Conservation (phyloP, 2,113 vertebrate species). For the Varanus komodoensis region DNA sequence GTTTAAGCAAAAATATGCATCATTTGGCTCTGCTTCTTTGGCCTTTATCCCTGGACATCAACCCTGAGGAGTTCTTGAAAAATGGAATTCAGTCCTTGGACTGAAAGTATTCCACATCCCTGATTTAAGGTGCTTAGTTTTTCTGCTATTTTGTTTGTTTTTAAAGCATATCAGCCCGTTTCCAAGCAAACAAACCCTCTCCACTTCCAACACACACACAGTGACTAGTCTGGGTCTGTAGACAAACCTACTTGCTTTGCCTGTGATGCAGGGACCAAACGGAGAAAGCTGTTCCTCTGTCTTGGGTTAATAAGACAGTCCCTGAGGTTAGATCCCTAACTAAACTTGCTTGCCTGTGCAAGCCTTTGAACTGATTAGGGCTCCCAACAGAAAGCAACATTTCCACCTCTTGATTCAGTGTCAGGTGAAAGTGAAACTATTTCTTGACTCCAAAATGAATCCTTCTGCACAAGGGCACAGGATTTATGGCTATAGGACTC, state of each 20-base stretch:
- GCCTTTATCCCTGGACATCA: no score
- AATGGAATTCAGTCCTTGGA: no score
- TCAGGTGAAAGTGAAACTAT: constrained; percentile 9
- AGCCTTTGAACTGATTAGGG: not conserved
- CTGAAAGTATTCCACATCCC: no score
- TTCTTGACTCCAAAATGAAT: constrained; percentile 9
- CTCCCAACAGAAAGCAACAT: not conserved
- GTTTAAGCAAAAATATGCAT: no score
- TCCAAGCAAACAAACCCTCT: not conserved
- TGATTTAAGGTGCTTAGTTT: no score
- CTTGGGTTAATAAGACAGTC: constrained; percentile 7
- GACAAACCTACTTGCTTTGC: not conserved
- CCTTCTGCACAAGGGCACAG: not conserved
- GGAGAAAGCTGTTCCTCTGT: no score
- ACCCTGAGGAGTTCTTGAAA: no score
- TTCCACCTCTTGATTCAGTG: constrained; percentile 6
- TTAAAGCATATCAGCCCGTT: not conserved
- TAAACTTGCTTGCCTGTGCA: not conserved
- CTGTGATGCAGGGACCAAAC: not conserved
- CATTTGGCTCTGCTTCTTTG: no score
- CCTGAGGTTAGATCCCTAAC: constrained; percentile 9
- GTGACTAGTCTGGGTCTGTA: no score
- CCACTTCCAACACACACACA: no score
- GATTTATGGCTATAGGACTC: not conserved
- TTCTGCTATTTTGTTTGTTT: not conserved